Base-by-base conservation (phyloP, 2,113 vertebrate genomes). In the Origma solitaria region DNA sequence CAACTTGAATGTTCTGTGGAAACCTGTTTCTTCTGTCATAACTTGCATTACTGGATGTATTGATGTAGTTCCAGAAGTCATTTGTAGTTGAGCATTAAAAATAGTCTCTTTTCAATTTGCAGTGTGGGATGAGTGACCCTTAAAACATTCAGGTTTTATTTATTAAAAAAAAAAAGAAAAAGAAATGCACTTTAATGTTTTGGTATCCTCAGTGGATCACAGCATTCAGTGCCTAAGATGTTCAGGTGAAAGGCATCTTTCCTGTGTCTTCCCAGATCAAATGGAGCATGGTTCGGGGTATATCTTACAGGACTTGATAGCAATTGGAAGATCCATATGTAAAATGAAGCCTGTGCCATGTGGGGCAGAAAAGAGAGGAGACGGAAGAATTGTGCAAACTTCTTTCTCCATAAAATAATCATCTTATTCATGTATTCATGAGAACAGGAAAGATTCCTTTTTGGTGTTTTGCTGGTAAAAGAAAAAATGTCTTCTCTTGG, bases 201-300 rank as follows among this genome's bases (percentile, higher is more conserved):
- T 44, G 8, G 10, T 77, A 76, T 80, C 58, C 64, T 96, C 47
- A 15, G 33, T 56, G 90, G 91, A 73, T 87, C 73, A 61, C 78
- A 87, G 62, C 62, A 61, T 88, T 85, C 76, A 69, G 89, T 97
- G 89, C 91, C 95, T 94, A 86, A 83, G 70, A 27, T 61, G 49
- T 69, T 86, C 72, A 40, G 53, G 50, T 77, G 84, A 73, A 66
- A 87, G 50, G 58, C n/a, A 23, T 79, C 70, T 92, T 82, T 60
- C 71, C 56, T 61, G n/a, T 72, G 64, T 73, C 70, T 94, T 70
- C 64, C 71, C 84, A 82, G 57, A 30, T 76, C 19, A 77, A 28
- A 40, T 50, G 27, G 45, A 87, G 22, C 49, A 42, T 37, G 12
- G 20, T 65, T 90, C 35, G 7, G 17, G 60, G 24, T 68, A 4